phyloP scores from a whole-genome alignment of 2,888 invertebrate species.

The Oscheius sp. region DNA sequence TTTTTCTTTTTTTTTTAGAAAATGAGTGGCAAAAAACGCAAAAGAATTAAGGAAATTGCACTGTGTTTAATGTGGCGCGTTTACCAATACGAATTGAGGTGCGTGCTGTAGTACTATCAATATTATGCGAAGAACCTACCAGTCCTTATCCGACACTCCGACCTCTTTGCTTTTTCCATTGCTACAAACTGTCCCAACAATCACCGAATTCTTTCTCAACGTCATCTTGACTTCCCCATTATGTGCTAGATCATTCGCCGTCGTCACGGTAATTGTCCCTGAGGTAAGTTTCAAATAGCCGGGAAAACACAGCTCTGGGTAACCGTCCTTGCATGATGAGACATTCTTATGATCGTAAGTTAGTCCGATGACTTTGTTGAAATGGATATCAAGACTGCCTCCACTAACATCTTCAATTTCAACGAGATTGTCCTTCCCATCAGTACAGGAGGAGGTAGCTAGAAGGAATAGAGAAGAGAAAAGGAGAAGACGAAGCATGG shows the following conservation, averaged over 20 bases:
- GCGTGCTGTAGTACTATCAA: neutral
- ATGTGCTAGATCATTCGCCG: neutral
- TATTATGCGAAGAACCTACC: neutral
- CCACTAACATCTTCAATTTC: conserved; percentile 9
- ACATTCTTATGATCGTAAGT: conserved; percentile 10
- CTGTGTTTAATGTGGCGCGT: no score
- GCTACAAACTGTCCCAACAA: conserved; percentile 19
- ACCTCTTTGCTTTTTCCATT: neutral
- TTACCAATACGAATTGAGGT: neutral
- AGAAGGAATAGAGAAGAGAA: conserved; percentile 1
- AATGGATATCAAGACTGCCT: conserved; percentile 12
- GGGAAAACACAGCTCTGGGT: conserved; percentile 1
- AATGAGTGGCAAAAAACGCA: no score
- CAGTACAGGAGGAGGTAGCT: conserved; percentile 3
- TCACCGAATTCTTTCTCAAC: conserved; percentile 15
- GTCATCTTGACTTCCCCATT: neutral
- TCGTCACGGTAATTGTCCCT: conserved; percentile 2
- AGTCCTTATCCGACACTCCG: conserved; percentile 7
- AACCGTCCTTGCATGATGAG: conserved; percentile 1
- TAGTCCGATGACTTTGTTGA: neutral
- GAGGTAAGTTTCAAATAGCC: conserved; percentile 6
- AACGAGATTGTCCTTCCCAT: conserved; percentile 23
- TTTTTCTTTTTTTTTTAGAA: no score
- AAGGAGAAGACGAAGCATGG: neutral
- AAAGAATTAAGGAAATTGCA: no score